Base-by-base conservation (phyloP, 2,113 vertebrate species). In the Tragelaphus imberbis region DNA sequence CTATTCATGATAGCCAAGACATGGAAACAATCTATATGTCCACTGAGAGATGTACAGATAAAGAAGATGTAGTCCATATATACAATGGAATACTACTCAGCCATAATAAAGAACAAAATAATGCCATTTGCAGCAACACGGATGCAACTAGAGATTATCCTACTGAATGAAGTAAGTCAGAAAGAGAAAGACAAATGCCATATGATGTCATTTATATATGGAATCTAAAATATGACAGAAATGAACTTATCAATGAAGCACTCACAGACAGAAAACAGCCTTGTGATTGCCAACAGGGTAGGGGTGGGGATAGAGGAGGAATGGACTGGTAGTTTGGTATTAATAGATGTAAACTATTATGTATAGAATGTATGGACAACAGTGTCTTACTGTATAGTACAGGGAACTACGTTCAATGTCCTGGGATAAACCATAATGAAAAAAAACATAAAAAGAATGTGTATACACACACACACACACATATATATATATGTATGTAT, bases 401-500 rank as follows among this genome's bases (percentile, higher is more conserved):
- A 80, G 79, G 47, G 79, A 80, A 51, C 16, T 80, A 51, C 47
- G 11, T 30, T 51, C 27, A 81, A 33, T 19, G 79, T 51, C 47
- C 47, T 51, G 28, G 28, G 47, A 12, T 51, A 81, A 81, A 51
- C 28, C 28, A 51, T 19, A 21, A 81, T 33, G 16, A 28, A 51
- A 51, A 81, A 79, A 49, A 51, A 81, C 16, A 81, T 11, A 33
- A 33, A 51, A 81, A 81, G 16, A 30, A 81, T 27, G 13, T 79
- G 75, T 47, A 3, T 47, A 51, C 44, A 49, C 11, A 49, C 49
- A 77, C 3, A 44, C 36, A 44, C 21, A 36, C 2, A 19, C 9
- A 36, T 11, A 11, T 21, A 5, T 19, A 5, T 40, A 1, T 40
- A 0, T 71, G 19, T 36, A 0, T 11, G 33, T 68, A 1, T 71